These are phyloP conservation scores for Rhinichthys klamathensis DNA, from an alignment of 2,113 vertebrate genomes.

Conservation along the genomic window DNA sequence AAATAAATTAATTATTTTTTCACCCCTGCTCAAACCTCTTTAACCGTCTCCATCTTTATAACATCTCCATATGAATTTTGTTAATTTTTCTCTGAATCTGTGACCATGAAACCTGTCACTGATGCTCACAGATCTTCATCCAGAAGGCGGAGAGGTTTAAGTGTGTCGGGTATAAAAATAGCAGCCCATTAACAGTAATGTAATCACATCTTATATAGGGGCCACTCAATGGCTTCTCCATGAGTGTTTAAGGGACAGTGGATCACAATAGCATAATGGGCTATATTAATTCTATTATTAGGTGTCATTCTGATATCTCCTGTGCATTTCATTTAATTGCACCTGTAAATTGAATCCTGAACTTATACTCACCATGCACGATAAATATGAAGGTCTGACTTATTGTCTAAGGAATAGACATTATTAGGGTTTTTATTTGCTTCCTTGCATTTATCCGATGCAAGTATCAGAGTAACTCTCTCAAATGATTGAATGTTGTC, in stretches of 20 bases:
- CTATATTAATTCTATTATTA: constrained; percentile 24
- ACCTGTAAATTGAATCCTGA: constrained; percentile 9
- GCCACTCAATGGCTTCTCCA: constrained; percentile 8
- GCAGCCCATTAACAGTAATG: constrained; percentile 58
- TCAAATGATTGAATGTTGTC: neutral
- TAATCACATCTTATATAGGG: constrained; percentile 59
- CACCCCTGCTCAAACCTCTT: neutral
- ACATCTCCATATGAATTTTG: neutral
- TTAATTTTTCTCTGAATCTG: neutral
- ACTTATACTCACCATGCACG: neutral
- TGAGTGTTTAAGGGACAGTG: neutral
- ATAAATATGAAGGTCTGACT: neutral
- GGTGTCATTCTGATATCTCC: constrained; percentile 30
- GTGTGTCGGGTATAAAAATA: constrained; percentile 65
- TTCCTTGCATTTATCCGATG: neutral
- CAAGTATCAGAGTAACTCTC: neutral
- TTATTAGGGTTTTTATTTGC: neutral
- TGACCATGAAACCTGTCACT: neutral
- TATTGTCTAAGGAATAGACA: neutral
- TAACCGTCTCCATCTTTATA: neutral
- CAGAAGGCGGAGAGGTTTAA: neutral
- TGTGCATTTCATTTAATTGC: constrained; percentile 21
- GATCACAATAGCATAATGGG: constrained; percentile 23
- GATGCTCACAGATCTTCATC: neutral
- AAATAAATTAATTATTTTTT: neutral